Evolutionary conservation across 2,113 vertebrate species (phyloP).

Genomic region (Poeciliopsis occidentalis): DNA sequence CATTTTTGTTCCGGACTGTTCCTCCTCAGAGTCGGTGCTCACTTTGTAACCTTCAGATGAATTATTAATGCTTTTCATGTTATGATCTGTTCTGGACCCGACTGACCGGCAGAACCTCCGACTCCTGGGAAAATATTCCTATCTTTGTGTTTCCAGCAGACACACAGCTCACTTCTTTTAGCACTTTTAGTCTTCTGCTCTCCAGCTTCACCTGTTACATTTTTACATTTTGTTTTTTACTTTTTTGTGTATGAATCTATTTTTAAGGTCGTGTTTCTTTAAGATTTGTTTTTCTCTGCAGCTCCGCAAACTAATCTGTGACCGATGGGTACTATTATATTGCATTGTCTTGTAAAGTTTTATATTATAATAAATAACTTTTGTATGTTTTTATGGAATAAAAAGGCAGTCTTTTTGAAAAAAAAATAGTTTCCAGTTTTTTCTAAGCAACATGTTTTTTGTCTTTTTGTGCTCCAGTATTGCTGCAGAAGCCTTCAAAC

Average conservation of each 20-base stretch:
- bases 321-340: constrained; percentile 80
- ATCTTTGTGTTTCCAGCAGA: constrained; percentile 5
- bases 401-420: constrained; percentile 28
- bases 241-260: constrained; percentile 31
- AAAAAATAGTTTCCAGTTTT: constrained; percentile 47
- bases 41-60: not conserved
- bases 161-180: constrained; percentile 27
- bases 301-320: constrained; percentile 62
- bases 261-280: constrained; percentile 44
- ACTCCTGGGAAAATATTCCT: not conserved
- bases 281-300: constrained; percentile 30
- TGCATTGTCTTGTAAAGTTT: constrained; percentile 80
- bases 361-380: constrained; percentile 77
- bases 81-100: not conserved
- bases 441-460: constrained; percentile 66
- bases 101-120: constrained; percentile 31
- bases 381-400: constrained; percentile 77
- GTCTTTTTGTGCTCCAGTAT: constrained; percentile 42
- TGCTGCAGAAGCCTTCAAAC: constrained; percentile 31
- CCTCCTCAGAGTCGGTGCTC: not conserved
- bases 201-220: constrained; percentile 21
- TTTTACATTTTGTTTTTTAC: constrained; percentile 4
- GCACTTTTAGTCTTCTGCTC: constrained; percentile 58
- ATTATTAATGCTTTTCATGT: not conserved
- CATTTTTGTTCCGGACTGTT: not conserved